A percentile compares a stretch with the other conserved stretches of the same genome.
phyloP scores from a whole-genome alignment of 2,888 invertebrate species.

The Corbicula japonica region DNA sequence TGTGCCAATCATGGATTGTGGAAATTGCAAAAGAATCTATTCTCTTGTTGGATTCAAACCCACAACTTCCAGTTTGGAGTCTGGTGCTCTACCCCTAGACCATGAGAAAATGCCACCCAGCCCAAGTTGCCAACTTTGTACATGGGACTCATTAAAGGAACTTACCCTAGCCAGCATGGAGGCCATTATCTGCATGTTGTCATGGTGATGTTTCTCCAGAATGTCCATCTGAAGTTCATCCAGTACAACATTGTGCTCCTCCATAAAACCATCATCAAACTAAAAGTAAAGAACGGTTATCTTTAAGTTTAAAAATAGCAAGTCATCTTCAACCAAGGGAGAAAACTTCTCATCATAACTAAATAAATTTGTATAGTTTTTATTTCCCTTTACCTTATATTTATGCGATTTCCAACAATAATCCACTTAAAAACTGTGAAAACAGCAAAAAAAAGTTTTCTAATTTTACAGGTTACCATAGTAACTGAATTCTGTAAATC shows the following conservation, averaged over 20 bases:
- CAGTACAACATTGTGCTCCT: constrained; percentile 81
- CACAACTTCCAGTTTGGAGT: too few species aligned
- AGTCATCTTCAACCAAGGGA: too few species aligned
- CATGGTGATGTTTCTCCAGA: constrained; percentile 82
- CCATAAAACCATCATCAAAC: constrained; percentile 85
- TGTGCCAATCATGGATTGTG: too few species aligned
- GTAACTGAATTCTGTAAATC: constrained; percentile 52
- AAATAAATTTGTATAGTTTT: too few species aligned
- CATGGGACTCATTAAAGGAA: constrained; percentile 9
- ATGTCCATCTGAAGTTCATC: constrained; percentile 83
- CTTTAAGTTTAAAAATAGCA: not conserved
- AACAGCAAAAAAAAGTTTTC: constrained; percentile 13
- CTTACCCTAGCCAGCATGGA: constrained; percentile 82
- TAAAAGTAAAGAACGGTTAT: constrained; percentile 56
- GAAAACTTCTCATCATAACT: too few species aligned
- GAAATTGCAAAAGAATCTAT: too few species aligned
- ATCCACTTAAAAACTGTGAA: constrained; percentile 5
- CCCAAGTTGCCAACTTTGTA: too few species aligned
- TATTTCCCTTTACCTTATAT: too few species aligned
- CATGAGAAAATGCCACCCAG: too few species aligned
- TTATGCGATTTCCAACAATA: too few species aligned
- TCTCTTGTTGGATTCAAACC: too few species aligned
- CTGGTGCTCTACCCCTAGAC: too few species aligned
- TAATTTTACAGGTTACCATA: constrained; percentile 43
- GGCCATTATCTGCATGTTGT: constrained; percentile 84